Conservation (phyloP, 2,888 invertebrate genomes). For the Euzetes globulus region DNA sequence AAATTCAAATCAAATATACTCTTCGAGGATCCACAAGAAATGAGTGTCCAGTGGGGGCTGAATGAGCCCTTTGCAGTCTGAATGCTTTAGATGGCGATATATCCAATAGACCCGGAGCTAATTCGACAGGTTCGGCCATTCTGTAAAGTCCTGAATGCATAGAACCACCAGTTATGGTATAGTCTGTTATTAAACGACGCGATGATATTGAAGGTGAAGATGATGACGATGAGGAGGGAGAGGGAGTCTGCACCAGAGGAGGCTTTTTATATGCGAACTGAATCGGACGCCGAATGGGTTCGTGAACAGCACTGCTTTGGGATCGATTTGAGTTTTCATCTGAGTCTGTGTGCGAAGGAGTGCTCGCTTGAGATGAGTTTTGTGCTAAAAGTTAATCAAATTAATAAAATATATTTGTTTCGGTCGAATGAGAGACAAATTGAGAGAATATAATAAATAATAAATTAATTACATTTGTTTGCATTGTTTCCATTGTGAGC, state of each 20-base stretch:
- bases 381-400: background rate
- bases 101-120: constrained; percentile 45
- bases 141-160: constrained; percentile 30
- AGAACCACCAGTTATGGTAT: constrained; percentile 13
- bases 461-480: background rate
- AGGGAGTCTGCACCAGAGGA: background rate
- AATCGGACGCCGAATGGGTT: constrained; percentile 28
- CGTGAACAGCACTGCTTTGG: background rate
- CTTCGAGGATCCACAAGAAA: constrained; percentile 27
- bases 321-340: background rate
- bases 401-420: background rate
- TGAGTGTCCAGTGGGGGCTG: constrained; percentile 26
- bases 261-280: constrained; percentile 25
- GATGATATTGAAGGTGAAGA: constrained; percentile 32
- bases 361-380: constrained; percentile 13
- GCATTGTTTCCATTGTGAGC: constrained; percentile 18
- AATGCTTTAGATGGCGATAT: constrained; percentile 44
- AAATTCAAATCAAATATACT: background rate
- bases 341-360: constrained; percentile 16
- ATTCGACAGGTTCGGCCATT: constrained; percentile 37
- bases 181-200: background rate
- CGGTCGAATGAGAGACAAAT: background rate
- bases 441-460: background rate
- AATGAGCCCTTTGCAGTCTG: constrained; percentile 36
- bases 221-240: constrained; percentile 21